Evolutionary conservation across 2,113 vertebrate species (phyloP), one percentile per base, ranked within the genome.

Genomic region (Trogon surrucura): DNA sequence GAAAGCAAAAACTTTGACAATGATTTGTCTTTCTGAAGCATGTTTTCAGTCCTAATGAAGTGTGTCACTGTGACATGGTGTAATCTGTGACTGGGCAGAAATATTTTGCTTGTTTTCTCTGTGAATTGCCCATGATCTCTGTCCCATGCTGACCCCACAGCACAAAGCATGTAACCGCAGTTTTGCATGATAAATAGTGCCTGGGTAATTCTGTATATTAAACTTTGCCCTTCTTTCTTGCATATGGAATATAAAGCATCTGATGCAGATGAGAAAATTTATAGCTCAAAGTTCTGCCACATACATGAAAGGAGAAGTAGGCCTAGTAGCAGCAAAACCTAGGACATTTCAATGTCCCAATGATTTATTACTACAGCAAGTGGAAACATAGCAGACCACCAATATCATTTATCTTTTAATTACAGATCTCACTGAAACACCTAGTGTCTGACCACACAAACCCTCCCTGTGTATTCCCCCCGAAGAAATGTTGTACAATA

Each of bases 341-440:
- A 75, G 93, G 96, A 95, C 84, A 91, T 95, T 97, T 97, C 94
- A 96, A 82, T 89, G 81, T 97, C 86, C 84, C 62, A 66, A 23
- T 96, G 95, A 97, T 97, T 98, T 97, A 97, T 98, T 96, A 94
- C 92, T 64, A 95, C 54, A 95, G 95, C 89, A 97, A 97, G 96
- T 93, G 86, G 89, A 97, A 97, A 96, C 92, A 93, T 78, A 87
- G 77, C 78, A 93, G 91, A 93, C 66, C 75, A 97, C 83, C 83
- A 93, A 85, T 95, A 92, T 96, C 92, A 97, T 97, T 98, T 97
- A 97, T 98, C 97, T 97, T 97, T 94, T 93, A 97, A 97, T 97
- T 98, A 97, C 48, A 29, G 91, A 96, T 95, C 88, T 97, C 95
- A 84, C 86, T 88, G 92, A 94, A 93, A 97, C 85, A 97, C 41